Conservation (phyloP, 1,140 invertebrate species). For the Vollenhovia emeryi region DNA sequence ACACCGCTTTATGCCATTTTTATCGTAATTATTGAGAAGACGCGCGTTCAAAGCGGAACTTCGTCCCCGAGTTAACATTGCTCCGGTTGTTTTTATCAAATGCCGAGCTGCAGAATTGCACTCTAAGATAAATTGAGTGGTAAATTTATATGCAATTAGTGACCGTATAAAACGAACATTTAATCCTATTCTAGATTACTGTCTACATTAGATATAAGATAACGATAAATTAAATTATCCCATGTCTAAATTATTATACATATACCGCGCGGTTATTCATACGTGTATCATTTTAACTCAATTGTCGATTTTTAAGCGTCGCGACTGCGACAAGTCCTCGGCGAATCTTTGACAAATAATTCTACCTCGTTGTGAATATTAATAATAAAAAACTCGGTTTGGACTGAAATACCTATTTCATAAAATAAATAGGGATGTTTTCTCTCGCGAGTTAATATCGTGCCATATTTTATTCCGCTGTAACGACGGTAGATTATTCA, state of each 20-base stretch:
- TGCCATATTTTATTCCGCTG: neutral
- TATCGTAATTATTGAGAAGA: constrained; percentile 33
- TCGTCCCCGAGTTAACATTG: neutral
- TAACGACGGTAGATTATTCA: neutral
- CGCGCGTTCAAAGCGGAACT: neutral
- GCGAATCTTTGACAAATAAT: neutral
- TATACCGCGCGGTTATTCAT: neutral
- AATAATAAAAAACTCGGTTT: neutral
- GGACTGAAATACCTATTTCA: constrained; percentile 1
- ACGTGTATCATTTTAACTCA: neutral
- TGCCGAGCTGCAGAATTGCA: neutral
- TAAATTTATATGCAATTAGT: constrained; percentile 18
- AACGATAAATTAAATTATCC: no score
- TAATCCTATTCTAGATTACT: no score
- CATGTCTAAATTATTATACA: neutral
- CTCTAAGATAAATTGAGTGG: neutral
- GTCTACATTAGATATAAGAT: no score
- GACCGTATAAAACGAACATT: neutral
- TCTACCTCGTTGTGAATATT: neutral
- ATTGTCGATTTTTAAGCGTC: neutral
- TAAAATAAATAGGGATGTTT: neutral
- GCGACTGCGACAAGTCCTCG: neutral
- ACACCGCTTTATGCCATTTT: constrained; percentile 14
- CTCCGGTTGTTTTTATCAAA: constrained; percentile 18
- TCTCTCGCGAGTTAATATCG: neutral